Percentiles rank a stretch among this genome's conserved stretches.
Evolutionary conservation across 2,888 invertebrate genomes (phyloP).

Genomic region (Callimorpha dominula): DNA sequence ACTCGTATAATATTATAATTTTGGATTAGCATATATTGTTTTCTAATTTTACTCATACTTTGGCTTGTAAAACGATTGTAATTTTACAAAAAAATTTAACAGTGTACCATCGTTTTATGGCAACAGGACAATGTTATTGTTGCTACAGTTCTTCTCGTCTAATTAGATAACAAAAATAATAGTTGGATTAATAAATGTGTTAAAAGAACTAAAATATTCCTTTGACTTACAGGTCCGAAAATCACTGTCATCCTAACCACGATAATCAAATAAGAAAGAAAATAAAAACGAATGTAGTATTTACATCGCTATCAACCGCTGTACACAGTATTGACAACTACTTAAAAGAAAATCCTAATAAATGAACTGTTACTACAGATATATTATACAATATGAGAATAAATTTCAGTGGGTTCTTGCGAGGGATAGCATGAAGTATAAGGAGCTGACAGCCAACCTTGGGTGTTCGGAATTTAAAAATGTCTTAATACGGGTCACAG

Average conservation of each 20-base stretch:
- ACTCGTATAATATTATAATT: no score
- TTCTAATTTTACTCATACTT: no score
- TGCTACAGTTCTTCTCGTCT: no score
- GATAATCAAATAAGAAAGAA: slow-evolving; percentile 62
- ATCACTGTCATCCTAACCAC: slow-evolving; percentile 62
- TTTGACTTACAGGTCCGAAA: slow-evolving; percentile 58
- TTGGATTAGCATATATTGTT: no score
- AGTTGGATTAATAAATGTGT: no score
- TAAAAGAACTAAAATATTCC: slow-evolving; percentile 1
- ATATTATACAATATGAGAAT: not conserved
- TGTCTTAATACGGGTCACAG: not conserved
- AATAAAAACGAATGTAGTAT: slow-evolving; percentile 48
- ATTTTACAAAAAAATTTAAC: no score
- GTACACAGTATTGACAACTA: slow-evolving; percentile 24
- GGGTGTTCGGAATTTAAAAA: not conserved
- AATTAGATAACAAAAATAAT: no score
- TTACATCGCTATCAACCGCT: slow-evolving; percentile 37
- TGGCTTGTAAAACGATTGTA: no score
- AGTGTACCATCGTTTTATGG: no score
- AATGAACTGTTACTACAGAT: not conserved
- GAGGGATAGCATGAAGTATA: not conserved
- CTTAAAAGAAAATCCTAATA: not conserved
- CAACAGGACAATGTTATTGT: no score
- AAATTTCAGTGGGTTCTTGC: not conserved
- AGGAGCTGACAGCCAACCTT: not conserved